Evolutionary conservation across 2,797 vertebrate genomes (phyloP).

Genomic region (Sebastes cheni): DNA sequence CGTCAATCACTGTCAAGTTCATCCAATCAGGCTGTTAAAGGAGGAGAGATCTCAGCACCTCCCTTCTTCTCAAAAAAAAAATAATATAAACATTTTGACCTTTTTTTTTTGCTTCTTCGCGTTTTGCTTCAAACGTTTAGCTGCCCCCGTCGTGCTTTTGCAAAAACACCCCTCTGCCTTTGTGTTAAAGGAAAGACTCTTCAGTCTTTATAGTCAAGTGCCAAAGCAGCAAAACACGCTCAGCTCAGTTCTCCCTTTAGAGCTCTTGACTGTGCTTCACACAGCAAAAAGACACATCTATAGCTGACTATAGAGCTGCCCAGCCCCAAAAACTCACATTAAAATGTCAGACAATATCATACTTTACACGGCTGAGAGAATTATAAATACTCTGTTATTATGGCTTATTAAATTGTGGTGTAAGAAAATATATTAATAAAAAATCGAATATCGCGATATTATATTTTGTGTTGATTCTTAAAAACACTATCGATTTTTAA

Average conservation of each 20-base stretch:
- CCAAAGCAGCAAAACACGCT: constrained; percentile 35
- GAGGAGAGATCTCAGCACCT: constrained; percentile 85
- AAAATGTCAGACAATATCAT: neutral
- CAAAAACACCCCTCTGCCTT: constrained; percentile 52
- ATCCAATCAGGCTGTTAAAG: constrained; percentile 86
- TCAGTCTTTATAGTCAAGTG: constrained; percentile 41
- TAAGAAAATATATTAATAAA: too few relatives aligned
- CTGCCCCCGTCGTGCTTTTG: constrained; percentile 52
- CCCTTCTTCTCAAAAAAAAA: constrained; percentile 74
- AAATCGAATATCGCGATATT: too few relatives aligned
- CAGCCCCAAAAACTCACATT: neutral
- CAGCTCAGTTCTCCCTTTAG: constrained; percentile 37
- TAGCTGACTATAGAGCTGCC: neutral
- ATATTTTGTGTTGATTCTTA: too few relatives aligned
- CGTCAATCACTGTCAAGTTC: constrained; percentile 93
- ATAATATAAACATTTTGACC: constrained; percentile 84
- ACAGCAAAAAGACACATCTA: constrained; percentile 36
- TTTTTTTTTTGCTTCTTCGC: constrained; percentile 66
- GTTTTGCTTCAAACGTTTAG: constrained; percentile 67
- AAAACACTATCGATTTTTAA: too few relatives aligned
- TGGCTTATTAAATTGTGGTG: neutral
- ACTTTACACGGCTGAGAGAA: neutral
- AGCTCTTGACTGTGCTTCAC: constrained; percentile 44
- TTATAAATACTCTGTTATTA: neutral
- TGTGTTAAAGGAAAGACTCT: constrained; percentile 62